phyloP scores from a whole-genome alignment of 2,113 vertebrate species.

The Stigmatopora nigra region DNA sequence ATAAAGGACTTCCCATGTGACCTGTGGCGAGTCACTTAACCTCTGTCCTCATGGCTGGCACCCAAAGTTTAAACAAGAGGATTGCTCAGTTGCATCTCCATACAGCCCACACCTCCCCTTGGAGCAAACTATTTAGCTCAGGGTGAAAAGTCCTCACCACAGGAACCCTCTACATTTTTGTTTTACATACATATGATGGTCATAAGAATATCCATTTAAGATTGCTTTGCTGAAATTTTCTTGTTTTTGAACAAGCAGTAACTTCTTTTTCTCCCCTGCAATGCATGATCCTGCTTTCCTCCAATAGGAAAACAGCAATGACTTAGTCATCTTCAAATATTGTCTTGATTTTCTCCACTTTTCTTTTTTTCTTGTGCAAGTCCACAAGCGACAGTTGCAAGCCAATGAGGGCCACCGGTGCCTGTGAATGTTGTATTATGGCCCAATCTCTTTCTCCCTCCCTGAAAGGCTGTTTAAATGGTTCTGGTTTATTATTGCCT shows the following conservation, averaged over 20 bases:
- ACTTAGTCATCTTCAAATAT: slow-evolving; percentile 28
- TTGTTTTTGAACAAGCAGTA: not conserved
- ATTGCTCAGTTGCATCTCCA: slow-evolving; percentile 55
- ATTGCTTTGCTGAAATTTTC: no score
- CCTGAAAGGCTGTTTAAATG: slow-evolving; percentile 97
- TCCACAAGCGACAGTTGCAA: slow-evolving; percentile 80
- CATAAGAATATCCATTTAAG: not conserved
- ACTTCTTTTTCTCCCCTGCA: not conserved
- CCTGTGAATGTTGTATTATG: slow-evolving; percentile 89
- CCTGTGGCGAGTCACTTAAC: slow-evolving; percentile 73
- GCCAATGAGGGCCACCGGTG: slow-evolving; percentile 75
- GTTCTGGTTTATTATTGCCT: slow-evolving; percentile 98
- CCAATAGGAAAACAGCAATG: not conserved
- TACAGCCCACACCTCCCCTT: slow-evolving; percentile 51
- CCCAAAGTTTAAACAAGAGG: slow-evolving; percentile 66
- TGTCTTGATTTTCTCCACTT: slow-evolving; percentile 33
- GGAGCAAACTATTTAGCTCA: slow-evolving; percentile 59
- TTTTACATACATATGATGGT: slow-evolving; percentile 34
- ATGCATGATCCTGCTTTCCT: not conserved
- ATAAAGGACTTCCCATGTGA: slow-evolving; percentile 68
- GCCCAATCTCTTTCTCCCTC: slow-evolving; percentile 79
- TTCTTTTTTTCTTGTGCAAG: slow-evolving; percentile 64
- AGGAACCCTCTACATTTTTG: slow-evolving; percentile 20
- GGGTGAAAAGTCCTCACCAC: slow-evolving; percentile 49
- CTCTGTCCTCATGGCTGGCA: slow-evolving; percentile 60